Base-by-base conservation (phyloP, 2,113 vertebrate species). In the Cranoglanis bouderius region DNA sequence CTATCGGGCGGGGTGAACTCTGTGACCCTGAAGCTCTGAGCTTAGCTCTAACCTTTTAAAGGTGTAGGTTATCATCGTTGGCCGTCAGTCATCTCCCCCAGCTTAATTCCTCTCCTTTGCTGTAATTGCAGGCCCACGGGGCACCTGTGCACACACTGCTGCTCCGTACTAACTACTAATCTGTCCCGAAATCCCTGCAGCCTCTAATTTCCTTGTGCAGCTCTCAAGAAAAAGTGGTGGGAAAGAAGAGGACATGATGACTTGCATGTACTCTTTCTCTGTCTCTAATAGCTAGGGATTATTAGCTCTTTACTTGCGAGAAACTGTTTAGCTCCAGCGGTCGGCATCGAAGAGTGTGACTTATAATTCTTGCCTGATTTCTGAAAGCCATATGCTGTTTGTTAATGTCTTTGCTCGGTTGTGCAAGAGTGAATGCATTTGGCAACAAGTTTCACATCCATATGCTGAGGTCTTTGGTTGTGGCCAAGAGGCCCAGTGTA, bases 61-160 rank as follows among this genome's bases (percentile, higher is more conserved):
- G 85, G 75, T 85, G 13, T 55, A 92, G 94, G 94, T 92, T 92
- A 95, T 93, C 93, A 95, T 88, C 59, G 84, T 88, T 82, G 92
- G 93, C 93, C 94, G 94, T 93, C 94, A 93, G 90, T 61, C 46
- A 61, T 87, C 88, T 53, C 75, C 77, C 16, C 78, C 13, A 7
- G 61, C 61, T 81, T 78, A 49, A 63, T 57, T 65, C 43, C 40
- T 3, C 85, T 46, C 59, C 51, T 26, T 40, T 29, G 81, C 61
- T 57, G 80, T 90, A 90, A 90, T 90, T 86, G 88, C n/a, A 86
- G 46, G 87, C 90, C 91, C 86, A 80, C 38, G 81, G 88, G 91
- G 88, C 61, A 85, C 63, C 82, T 80, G 85, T 82, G 55, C 78
- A 70, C 18, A 89, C 85, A 89, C 78, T 46, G 61, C 75, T 57